These are phyloP conservation scores for Bombus huntii DNA, from an alignment of 1,140 invertebrate genomes.

Conservation along the genomic window DNA sequence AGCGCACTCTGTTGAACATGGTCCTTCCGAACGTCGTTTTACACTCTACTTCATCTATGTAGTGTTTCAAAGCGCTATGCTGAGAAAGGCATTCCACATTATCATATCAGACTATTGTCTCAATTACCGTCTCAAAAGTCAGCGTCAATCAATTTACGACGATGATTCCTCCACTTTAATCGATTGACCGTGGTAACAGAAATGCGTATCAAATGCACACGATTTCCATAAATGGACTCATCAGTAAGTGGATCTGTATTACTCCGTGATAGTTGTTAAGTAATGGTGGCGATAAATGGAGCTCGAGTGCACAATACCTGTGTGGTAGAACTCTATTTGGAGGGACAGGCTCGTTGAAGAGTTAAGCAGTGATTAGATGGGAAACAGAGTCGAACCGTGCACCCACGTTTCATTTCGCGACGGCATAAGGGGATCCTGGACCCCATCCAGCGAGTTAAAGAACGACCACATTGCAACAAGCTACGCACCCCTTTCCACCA, in stretches of 20 bases:
- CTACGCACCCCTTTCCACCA: background rate
- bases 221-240: background rate
- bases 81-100: background rate
- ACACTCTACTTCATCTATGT: background rate
- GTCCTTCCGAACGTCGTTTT: background rate
- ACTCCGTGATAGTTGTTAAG: background rate
- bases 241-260: background rate
- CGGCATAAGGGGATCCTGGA: slow-evolving; percentile 34
- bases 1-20: background rate
- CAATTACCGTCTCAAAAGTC: background rate
- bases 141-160: background rate
- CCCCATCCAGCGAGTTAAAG: slow-evolving; percentile 40
- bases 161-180: background rate
- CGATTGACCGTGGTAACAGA: background rate
- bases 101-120: background rate
- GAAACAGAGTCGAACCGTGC: slow-evolving; percentile 68
- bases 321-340: slow-evolving; percentile 37
- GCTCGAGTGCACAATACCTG: slow-evolving; percentile 37
- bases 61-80: background rate
- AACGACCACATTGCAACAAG: background rate
- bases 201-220: background rate
- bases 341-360: slow-evolving; percentile 44
- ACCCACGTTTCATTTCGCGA: slow-evolving; percentile 73
- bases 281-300: background rate
- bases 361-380: slow-evolving; percentile 70